Conservation (phyloP, 2,888 invertebrate species). For the Dione juno region DNA sequence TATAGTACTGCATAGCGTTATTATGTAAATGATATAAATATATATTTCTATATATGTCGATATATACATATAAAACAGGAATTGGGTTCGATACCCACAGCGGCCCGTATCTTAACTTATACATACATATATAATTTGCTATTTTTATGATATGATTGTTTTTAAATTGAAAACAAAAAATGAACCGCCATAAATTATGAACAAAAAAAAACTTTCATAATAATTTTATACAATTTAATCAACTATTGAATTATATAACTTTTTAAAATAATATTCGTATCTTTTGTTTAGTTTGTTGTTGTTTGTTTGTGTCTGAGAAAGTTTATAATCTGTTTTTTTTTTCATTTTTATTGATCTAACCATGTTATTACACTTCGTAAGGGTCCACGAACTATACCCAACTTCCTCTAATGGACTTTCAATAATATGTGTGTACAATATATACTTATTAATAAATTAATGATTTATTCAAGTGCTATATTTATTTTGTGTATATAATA, state of each 20-base stretch:
- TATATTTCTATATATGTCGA: no score
- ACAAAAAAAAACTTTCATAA: slow-evolving; percentile 6
- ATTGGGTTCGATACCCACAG: no score
- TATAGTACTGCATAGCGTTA: no score
- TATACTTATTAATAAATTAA: no score
- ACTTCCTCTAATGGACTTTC: neutral
- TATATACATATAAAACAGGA: no score
- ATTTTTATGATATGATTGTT: no score
- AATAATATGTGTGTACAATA: neutral
- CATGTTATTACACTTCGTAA: neutral
- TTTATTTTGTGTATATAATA: no score
- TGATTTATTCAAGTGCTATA: no score
- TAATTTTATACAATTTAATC: neutral
- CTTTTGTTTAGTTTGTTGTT: slow-evolving; percentile 2
- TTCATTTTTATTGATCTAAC: neutral
- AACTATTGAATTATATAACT: neutral
- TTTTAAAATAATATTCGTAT: neutral
- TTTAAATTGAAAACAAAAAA: no score
- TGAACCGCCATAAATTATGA: neutral
- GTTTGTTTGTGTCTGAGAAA: neutral
- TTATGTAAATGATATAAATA: no score
- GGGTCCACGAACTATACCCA: slow-evolving; percentile 3
- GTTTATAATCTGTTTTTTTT: neutral
- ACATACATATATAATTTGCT: no score
- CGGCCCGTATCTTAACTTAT: no score